phyloP scores from a whole-genome alignment of 1,140 invertebrate species.

The Agrypnia vestita region DNA sequence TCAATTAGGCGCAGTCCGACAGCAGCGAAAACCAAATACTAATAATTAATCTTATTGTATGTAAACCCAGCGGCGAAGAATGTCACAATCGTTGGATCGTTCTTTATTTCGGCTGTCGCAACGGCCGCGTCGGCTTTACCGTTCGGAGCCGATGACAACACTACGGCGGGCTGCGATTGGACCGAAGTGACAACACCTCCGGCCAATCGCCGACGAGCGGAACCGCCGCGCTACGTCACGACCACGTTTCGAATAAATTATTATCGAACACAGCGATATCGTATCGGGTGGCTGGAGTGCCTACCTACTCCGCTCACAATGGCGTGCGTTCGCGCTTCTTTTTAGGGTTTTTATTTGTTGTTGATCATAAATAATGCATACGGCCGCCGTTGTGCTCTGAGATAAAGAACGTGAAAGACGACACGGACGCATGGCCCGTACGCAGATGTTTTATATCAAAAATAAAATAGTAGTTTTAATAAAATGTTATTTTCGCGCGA shows the following conservation, averaged over 20 bases:
- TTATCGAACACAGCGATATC: not conserved
- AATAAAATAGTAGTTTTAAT: too few species aligned
- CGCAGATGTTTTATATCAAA: too few species aligned
- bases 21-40: too few species aligned
- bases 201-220: conserved; percentile 48
- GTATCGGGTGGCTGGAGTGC: not conserved
- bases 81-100: not conserved
- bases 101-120: not conserved
- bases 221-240: conserved; percentile 13
- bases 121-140: conserved; percentile 21
- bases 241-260: conserved; percentile 25
- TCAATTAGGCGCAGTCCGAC: too few species aligned
- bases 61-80: not conserved
- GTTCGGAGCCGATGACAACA: conserved; percentile 48
- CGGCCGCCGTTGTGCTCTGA: not conserved
- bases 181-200: conserved; percentile 45
- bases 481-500: too few species aligned
- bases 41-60: too few species aligned
- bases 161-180: conserved; percentile 43
- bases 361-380: not conserved
- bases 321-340: not conserved
- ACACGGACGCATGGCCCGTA: too few species aligned
- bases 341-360: not conserved
- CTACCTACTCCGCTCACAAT: not conserved
- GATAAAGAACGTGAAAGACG: too few species aligned